Conservation (phyloP, 1,140 invertebrate genomes). For the Zaprionus ghesquierei region DNA sequence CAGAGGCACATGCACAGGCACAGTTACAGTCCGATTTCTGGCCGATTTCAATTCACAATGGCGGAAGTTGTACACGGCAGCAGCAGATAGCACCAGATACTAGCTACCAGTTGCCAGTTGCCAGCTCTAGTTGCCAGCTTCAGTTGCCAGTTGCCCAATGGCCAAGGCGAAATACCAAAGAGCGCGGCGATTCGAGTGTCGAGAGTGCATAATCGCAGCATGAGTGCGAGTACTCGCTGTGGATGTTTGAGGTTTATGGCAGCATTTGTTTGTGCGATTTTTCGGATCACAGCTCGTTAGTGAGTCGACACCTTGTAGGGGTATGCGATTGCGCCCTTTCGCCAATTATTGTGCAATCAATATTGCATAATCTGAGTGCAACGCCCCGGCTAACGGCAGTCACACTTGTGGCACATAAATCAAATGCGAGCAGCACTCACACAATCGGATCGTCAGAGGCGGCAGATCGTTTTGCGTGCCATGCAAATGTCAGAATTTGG, state of each 20-base stretch:
- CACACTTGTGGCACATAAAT: conserved; percentile 78
- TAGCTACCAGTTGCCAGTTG: not conserved
- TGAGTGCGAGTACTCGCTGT: not conserved
- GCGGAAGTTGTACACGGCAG: conserved; percentile 36
- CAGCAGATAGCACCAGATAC: not conserved
- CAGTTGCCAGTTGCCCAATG: not conserved
- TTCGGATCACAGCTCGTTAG: conserved; percentile 70
- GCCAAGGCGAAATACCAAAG: not conserved
- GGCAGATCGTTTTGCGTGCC: conserved; percentile 56
- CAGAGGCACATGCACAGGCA: conserved; percentile 6
- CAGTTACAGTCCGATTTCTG: conserved; percentile 47
- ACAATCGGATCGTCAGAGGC: conserved; percentile 29
- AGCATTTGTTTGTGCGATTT: conserved; percentile 67
- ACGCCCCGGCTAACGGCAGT: conserved; percentile 74
- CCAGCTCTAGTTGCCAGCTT: not conserved
- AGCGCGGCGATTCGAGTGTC: not conserved
- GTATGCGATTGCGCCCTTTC: conserved; percentile 71
- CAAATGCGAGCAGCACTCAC: conserved; percentile 35
- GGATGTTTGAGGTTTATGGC: conserved; percentile 70
- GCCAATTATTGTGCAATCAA: conserved; percentile 80
- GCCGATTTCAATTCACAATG: conserved; percentile 31
- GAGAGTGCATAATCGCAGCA: conserved; percentile 36
- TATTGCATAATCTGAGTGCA: conserved; percentile 73
- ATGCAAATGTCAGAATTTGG: conserved; percentile 77
- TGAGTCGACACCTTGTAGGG: conserved; percentile 76